phyloP scores from a whole-genome alignment of 2,797 vertebrate species.

The Anguilla obscura region DNA sequence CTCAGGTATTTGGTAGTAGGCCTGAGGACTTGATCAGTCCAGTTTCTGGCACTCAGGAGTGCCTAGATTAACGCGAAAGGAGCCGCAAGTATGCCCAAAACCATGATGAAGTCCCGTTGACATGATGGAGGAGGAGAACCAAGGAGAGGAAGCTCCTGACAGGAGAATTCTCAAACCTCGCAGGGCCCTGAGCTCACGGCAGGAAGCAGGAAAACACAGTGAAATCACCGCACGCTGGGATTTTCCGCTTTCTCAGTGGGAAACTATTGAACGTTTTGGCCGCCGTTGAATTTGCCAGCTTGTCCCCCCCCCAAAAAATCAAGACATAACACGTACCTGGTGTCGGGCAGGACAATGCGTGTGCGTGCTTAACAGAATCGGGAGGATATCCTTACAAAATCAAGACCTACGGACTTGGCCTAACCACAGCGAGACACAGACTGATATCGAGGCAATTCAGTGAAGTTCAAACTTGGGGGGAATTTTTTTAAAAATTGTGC shows the following conservation, averaged over 20 bases:
- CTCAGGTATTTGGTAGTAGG: not conserved
- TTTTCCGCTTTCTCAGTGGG: not conserved
- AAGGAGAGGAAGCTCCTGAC: not conserved
- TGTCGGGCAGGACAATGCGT: not conserved
- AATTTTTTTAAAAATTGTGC: not conserved
- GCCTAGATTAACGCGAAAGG: not conserved
- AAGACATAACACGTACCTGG: not conserved
- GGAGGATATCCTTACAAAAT: not conserved
- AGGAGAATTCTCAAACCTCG: not conserved
- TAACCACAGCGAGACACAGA: not conserved
- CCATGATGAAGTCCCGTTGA: not conserved
- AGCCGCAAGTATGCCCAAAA: not conserved
- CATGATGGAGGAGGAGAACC: not conserved
- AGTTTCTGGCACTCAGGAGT: not conserved
- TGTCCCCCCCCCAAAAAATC: not conserved
- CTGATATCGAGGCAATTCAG: not conserved
- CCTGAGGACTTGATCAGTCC: not conserved
- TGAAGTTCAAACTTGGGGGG: not conserved
- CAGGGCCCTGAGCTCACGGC: not conserved
- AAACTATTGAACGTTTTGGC: not conserved
- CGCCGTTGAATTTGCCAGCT: not conserved
- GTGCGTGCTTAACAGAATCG: not conserved
- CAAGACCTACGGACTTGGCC: not conserved
- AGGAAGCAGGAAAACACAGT: constrained; percentile 1
- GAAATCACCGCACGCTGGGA: not conserved